Percentiles rank a stretch among this genome's conserved stretches.
Conservation (phyloP, 2,113 vertebrate species). For the Cyprinodon variegatus region DNA sequence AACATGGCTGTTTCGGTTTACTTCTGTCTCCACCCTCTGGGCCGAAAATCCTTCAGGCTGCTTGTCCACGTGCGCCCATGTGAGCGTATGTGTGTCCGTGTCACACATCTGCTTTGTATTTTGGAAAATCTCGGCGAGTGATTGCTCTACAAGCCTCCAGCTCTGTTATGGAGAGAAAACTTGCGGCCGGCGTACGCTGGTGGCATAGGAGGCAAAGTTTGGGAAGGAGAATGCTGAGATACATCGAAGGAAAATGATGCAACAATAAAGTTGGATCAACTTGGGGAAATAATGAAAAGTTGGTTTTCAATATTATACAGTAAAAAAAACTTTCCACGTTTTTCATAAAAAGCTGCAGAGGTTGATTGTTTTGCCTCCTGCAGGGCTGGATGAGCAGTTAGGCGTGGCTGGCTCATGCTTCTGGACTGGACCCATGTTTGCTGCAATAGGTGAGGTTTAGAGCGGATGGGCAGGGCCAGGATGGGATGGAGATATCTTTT, state of each 20-base stretch:
- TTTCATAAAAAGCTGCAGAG: conserved; percentile 34
- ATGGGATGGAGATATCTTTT: conserved; percentile 29
- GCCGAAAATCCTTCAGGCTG: conserved; percentile 65
- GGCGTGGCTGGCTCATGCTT: conserved; percentile 32
- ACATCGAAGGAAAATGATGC: conserved; percentile 12
- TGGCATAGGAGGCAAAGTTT: conserved; percentile 39
- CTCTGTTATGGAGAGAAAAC: conserved; percentile 52
- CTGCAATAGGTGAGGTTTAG: conserved; percentile 57
- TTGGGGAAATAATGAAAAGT: conserved; percentile 37
- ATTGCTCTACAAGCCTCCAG: conserved; percentile 57
- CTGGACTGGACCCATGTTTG: conserved; percentile 26
- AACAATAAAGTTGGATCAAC: conserved; percentile 34
- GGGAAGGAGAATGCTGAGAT: conserved; percentile 44
- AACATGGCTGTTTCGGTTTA: conserved; percentile 77
- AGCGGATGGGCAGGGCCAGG: conserved; percentile 32
- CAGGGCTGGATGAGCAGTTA: conserved; percentile 17
- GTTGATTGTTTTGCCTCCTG: conserved; percentile 47
- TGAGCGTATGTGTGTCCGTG: conserved; percentile 34
- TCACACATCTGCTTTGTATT: conserved; percentile 78
- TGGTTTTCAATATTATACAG: conserved; percentile 42
- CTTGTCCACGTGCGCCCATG: conserved; percentile 46
- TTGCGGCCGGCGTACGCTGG: conserved; percentile 28
- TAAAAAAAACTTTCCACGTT: conserved; percentile 57
- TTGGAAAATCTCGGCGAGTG: conserved; percentile 49
- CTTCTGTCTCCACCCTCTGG: conserved; percentile 72